Percentiles rank a stretch among this genome's conserved stretches.
Evolutionary conservation across 2,113 vertebrate genomes (phyloP).

Genomic region (Artemisiospiza belli): DNA sequence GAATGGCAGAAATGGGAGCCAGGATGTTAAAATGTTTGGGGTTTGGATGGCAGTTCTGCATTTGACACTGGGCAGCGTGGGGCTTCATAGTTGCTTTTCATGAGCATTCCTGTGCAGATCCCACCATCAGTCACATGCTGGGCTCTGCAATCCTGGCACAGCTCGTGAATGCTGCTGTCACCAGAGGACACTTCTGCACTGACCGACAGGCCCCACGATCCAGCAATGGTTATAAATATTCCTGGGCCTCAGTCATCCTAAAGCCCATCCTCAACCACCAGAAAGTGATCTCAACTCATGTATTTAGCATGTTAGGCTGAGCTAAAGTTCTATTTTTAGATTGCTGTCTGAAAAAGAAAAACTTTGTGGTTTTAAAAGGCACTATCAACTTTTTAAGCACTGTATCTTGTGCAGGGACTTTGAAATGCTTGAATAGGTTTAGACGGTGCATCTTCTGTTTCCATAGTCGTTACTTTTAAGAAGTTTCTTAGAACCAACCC

Average conservation of each 20-base stretch:
- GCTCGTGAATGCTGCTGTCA: neutral
- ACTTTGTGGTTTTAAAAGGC: neutral
- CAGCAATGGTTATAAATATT: slow-evolving; percentile 50
- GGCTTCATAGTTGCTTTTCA: neutral
- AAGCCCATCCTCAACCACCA: slow-evolving; percentile 17
- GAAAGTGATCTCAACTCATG: slow-evolving; percentile 53
- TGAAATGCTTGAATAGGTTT: neutral
- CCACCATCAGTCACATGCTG: slow-evolving; percentile 6
- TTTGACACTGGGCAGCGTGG: neutral
- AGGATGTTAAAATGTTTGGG: neutral
- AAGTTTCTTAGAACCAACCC: neutral
- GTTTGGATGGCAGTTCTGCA: neutral
- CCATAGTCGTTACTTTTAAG: neutral
- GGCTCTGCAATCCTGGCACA: neutral
- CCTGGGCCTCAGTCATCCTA: neutral
- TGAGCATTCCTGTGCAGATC: slow-evolving; percentile 18
- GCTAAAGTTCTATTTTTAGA: slow-evolving; percentile 41
- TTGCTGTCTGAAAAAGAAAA: neutral
- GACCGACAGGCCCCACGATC: neutral
- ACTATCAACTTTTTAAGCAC: neutral
- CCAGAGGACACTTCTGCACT: slow-evolving; percentile 3
- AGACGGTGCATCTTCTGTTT: neutral
- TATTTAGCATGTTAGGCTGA: slow-evolving; percentile 40
- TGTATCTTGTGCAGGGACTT: neutral
- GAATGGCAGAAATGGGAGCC: neutral